phyloP scores from a whole-genome alignment of 2,888 invertebrate genomes.

The Exocentrus adspersus region DNA sequence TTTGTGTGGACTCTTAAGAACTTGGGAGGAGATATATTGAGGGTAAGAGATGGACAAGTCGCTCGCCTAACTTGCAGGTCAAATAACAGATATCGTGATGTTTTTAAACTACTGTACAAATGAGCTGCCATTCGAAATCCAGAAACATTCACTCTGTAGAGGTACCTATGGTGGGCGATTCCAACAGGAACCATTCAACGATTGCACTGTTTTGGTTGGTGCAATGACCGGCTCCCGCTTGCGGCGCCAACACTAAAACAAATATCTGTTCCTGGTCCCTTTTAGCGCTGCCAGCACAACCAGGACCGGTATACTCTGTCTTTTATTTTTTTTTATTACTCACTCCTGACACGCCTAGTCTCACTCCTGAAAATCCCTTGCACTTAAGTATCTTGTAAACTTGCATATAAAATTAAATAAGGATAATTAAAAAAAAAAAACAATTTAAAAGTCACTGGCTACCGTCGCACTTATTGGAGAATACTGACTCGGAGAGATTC shows the following conservation, averaged over 20 bases:
- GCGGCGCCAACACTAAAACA: slow-evolving; percentile 37
- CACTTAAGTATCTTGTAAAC: slow-evolving; percentile 46
- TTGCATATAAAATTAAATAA: slow-evolving; percentile 51
- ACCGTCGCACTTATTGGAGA: slow-evolving; percentile 39
- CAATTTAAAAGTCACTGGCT: slow-evolving; percentile 45
- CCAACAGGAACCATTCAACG: slow-evolving; percentile 57
- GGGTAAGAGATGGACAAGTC: no score
- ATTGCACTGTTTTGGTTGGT: slow-evolving; percentile 56
- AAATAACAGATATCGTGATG: slow-evolving; percentile 52
- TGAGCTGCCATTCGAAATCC: slow-evolving; percentile 60
- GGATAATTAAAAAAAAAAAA: slow-evolving; percentile 45
- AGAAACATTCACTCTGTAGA: slow-evolving; percentile 59
- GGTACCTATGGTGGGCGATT: slow-evolving; percentile 63
- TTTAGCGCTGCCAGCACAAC: slow-evolving; percentile 45
- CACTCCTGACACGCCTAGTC: slow-evolving; percentile 36
- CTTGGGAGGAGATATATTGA: no score
- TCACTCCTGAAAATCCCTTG: slow-evolving; percentile 47
- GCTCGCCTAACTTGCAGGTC: slow-evolving; percentile 30
- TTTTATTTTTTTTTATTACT: slow-evolving; percentile 29
- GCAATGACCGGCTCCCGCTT: slow-evolving; percentile 46
- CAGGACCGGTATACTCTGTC: slow-evolving; percentile 28
- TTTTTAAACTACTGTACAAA: slow-evolving; percentile 58
- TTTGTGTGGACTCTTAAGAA: no score
- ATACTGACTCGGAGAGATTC: slow-evolving; percentile 54
- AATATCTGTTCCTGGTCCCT: slow-evolving; percentile 33